Evolutionary conservation across 2,113 vertebrate species (phyloP).

Genomic region (Pedionomus torquatus): DNA sequence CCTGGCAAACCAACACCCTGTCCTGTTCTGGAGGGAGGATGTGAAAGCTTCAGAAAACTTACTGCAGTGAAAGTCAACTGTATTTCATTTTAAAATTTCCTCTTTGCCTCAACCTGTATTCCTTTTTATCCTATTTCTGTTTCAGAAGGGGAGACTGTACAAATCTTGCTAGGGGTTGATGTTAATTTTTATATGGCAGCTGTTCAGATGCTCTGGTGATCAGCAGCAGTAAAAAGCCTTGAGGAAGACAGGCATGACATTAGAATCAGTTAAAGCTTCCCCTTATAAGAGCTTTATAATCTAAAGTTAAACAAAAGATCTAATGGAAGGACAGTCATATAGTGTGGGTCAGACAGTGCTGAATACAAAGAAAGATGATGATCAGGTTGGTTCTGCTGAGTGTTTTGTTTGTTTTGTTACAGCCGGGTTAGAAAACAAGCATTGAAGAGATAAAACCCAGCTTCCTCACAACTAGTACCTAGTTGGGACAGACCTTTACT

Average conservation of each 20-base stretch:
- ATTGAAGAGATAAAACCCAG: neutral
- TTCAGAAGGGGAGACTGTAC: neutral
- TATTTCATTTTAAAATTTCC: neutral
- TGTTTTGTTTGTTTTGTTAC: neutral
- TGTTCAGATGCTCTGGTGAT: neutral
- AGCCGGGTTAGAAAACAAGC: neutral
- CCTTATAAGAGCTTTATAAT: neutral
- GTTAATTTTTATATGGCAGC: neutral
- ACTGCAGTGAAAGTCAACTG: neutral
- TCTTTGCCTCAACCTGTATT: neutral
- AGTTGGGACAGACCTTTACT: neutral
- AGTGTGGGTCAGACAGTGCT: neutral
- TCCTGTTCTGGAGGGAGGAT: neutral
- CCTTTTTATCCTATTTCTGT: neutral
- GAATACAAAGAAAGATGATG: neutral
- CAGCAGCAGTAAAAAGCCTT: neutral
- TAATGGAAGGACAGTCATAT: neutral
- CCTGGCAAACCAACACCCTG: neutral
- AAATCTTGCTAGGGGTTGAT: neutral
- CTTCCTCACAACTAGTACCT: neutral
- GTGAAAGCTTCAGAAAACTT: neutral
- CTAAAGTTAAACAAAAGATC: slow-evolving; percentile 9
- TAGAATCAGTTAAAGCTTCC: neutral
- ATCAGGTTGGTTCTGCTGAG: neutral
- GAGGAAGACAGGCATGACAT: neutral